phyloP scores from a whole-genome alignment of 2,888 invertebrate species.

The Sarcophaga carnaria region DNA sequence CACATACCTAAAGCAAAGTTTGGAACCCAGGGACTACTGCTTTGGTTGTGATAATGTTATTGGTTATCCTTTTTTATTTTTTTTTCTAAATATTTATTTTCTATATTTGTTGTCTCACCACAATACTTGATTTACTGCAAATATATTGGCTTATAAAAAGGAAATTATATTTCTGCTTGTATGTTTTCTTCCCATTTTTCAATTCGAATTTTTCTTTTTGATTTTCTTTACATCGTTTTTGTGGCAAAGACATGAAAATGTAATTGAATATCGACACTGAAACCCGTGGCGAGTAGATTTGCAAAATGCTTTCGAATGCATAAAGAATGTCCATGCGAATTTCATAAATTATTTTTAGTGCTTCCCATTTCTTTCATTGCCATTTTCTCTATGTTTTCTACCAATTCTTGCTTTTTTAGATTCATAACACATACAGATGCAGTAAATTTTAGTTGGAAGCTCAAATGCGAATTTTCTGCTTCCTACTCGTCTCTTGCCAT shows the following conservation, averaged over 20 bases:
- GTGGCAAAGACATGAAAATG: not conserved
- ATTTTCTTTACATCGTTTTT: not conserved
- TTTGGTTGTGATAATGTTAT: not conserved
- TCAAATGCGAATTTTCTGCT: too few species aligned
- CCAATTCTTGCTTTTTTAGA: not conserved
- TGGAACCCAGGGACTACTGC: not conserved
- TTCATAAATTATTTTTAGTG: not conserved
- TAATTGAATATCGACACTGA: not conserved
- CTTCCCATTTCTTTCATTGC: not conserved
- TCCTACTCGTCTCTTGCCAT: not conserved
- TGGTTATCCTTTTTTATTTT: not conserved
- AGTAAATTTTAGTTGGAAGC: too few species aligned
- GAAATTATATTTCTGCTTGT: constrained; percentile 4
- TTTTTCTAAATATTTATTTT: not conserved
- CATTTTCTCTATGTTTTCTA: not conserved
- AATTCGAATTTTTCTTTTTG: not conserved
- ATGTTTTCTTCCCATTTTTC: not conserved
- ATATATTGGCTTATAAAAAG: constrained; percentile 30
- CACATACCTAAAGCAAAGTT: not conserved
- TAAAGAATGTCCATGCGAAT: not conserved
- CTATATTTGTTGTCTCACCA: not conserved
- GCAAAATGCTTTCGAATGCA: not conserved
- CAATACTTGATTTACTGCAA: constrained; percentile 3
- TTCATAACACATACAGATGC: not conserved
- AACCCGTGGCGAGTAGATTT: not conserved